Evolutionary conservation across 2,797 vertebrate genomes (phyloP), one percentile per base, ranked within the genome.

Genomic region (Poecilia wingei): DNA sequence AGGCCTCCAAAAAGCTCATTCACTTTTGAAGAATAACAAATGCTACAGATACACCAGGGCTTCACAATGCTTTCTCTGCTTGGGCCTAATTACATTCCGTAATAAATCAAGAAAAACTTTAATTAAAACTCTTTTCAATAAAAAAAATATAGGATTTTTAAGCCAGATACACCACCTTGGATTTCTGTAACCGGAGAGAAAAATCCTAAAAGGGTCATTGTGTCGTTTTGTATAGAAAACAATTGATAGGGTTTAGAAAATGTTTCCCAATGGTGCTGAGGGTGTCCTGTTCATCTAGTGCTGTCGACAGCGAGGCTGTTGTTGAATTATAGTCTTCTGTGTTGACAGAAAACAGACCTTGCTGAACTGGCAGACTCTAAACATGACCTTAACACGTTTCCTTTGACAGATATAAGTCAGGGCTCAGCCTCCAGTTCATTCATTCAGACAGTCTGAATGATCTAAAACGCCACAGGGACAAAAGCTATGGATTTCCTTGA

Each of bases 301-400:
- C 69, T 64, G 12, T 66, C 66, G 31, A 71, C 20, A 22, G 20
- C 3, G 12, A 9, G 16, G 28, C 46, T 76, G 51, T 39, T 75
- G 51, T 75, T 31, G 31, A 81, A 83, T n/a, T 25, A 74, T 66
- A 61, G 74, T 66, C 71, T 72, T 28, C 33, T 57, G 33, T 81
- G 71, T 75, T 79, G 81, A 90, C 64, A 81, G 74, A 72, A 80
- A 82, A 74, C 76, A 75, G 7, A 13, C 36, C 45, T 53, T 74
- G 74, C 43, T 81, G 53, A 68, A 57, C 49, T 46, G 76, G 76
- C 77, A 82, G 75, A 43, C 81, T 43, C 61, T 39, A 20, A 78
- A 66, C 55, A 39, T 64, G 64, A 66, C 74, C 25, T 74, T 6
- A 72, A 76, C 70, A 18, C 1, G 18, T 43, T 80, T 69, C 28